Evolutionary conservation across 2,888 invertebrate genomes (phyloP), one percentile per base, ranked within the genome.

Genomic region (Chromoteleia sp.): DNA sequence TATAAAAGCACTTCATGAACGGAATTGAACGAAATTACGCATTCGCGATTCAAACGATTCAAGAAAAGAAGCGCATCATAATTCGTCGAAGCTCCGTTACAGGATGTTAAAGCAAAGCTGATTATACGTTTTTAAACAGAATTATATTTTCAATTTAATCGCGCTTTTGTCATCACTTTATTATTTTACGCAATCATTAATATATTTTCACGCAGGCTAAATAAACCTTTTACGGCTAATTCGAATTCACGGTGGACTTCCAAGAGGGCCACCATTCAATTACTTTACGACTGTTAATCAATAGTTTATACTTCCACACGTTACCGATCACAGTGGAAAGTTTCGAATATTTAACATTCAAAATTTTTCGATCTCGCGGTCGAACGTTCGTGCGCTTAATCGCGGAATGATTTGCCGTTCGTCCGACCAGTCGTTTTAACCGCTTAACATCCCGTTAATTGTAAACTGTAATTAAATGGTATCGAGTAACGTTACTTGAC

Each of bases 201-300:
- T 48, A 15, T 19, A 33, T 25, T 10, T 63, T 45, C 33, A 33
- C 5, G 33, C 12, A 12, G 17, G 8, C 14, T 52, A 19, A 19
- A 65, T 21, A 50, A 63, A 8, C 19, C 39, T 54, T 54, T 54
- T 43, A 54, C 21, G 67, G 29, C 54, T 67, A 67, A 67, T 67
- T 67, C 43, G 54, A 54, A 67, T 67, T 67, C 54, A 54, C n/a
- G 12, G 25, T 14, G 17, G 19, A 36, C 19, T 14, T 56, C 45
- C 56, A 5, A 29, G 68, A 56, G 54, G 43, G 33, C 33, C 56
- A 68, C 56, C 56, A n/a, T 36, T 58, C 58, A 58, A 58, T 70
- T 48, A 48, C 58, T 45, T 54, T 70, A 70, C 25, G 58, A 58
- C 48, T 48, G 68, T 45, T 68, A 56, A 68, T 68, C 68, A 68